Evolutionary conservation across 2,113 vertebrate genomes (phyloP), one percentile per base, ranked within the genome.

Genomic region (Carettochelys insculpta): DNA sequence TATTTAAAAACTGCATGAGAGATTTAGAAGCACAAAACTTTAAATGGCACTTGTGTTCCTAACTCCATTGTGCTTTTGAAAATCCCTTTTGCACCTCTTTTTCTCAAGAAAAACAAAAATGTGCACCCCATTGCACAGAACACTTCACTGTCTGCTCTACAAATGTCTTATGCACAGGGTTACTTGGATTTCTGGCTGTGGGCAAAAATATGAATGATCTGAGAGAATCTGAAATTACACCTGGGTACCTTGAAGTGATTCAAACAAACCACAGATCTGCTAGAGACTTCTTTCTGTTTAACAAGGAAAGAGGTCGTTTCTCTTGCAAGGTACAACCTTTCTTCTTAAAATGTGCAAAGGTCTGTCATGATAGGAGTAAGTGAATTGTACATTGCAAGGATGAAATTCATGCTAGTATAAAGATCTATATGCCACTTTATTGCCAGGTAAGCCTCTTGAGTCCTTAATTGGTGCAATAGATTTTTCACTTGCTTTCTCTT

Each of bases 21-120:
- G 92, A 93, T 94, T 95, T 95, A 76, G 88, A 65, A 84, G 94
- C 93, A 87, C 83, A 96, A 93, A 94, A 92, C 83, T 94, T 96
- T 85, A 90, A 84, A 71, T 82, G 50, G 24, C 83, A 90, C 78
- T 90, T 82, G 3, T 3, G 8, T 25, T 92, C 76, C 71, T 80
- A 2, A 84, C 10, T 25, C 85, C 90, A 68, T 77, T 2, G 65
- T 38, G 61, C 80, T 82, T n/a, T 65, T 65, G 61, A 65, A 65
- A n/a, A 65, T n/a, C 25, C 5, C 71, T 86, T n/a, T 29, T 54
- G 85, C 87, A 82, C 61, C 52, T 92, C 61, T 82, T 11, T 41
- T 90, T 95, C 90, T 88, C 75, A 85, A 73, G n/a, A 34, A 89
- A 85, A 92, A 81, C 50, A 85, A 65, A 86, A 90, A 83, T 51